These are phyloP conservation scores for Ceyx margarethae DNA, from an alignment of 2,113 vertebrate species.

Conservation along the genomic window DNA sequence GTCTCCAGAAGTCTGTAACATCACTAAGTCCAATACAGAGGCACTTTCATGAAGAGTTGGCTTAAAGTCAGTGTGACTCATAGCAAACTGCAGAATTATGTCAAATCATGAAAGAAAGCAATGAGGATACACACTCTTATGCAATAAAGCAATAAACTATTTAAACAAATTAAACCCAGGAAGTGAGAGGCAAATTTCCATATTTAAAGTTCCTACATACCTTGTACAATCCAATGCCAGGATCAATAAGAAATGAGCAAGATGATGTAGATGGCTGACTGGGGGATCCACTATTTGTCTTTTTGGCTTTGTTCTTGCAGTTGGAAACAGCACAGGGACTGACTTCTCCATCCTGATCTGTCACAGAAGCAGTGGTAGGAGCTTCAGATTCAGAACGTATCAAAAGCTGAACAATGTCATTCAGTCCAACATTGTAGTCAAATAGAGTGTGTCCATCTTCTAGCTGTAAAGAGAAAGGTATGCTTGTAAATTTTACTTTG, in stretches of 20 bases:
- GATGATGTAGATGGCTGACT: slow-evolving; percentile 87
- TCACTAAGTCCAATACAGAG: neutral
- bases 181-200: neutral
- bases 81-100: neutral
- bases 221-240: slow-evolving; percentile 92
- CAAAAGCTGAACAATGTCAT: slow-evolving; percentile 97
- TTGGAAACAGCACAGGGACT: slow-evolving; percentile 62
- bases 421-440: slow-evolving; percentile 97
- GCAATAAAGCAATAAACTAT: neutral
- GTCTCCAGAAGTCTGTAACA: neutral
- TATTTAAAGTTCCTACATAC: slow-evolving; percentile 70
- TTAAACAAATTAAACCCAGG: neutral
- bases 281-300: slow-evolving; percentile 71
- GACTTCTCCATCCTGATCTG: slow-evolving; percentile 78
- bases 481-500: neutral
- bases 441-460: slow-evolving; percentile 98
- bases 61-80: neutral
- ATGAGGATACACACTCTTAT: neutral
- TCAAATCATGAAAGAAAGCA: neutral
- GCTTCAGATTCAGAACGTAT: slow-evolving; percentile 89
- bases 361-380: slow-evolving; percentile 77
- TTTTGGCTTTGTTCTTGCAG: slow-evolving; percentile 83
- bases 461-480: slow-evolving; percentile 79
- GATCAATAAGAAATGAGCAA: slow-evolving; percentile 83
- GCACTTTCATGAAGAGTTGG: neutral